phyloP scores from a whole-genome alignment of 2,113 vertebrate species.

The Sapajus apella region DNA sequence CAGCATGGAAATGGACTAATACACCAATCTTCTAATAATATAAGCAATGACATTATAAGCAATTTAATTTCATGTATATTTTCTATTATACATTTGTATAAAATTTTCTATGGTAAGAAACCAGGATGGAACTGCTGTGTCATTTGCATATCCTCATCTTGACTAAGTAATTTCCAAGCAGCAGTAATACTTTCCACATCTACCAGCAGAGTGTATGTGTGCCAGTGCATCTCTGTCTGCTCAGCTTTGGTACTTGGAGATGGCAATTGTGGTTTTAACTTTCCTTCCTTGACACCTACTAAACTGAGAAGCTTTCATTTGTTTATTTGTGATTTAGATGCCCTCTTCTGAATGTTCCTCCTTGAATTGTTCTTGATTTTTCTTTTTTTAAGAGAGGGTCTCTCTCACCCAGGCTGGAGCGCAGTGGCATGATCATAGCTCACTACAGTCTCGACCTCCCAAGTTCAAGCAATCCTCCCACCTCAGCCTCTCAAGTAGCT shows the following conservation, averaged over 20 bases:
- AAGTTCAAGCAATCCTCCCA: no score
- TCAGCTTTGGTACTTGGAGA: no score
- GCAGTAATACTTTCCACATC: no score
- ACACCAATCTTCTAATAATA: background rate
- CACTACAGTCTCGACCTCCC: no score
- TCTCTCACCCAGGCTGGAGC: no score
- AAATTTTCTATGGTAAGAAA: background rate
- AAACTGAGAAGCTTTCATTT: background rate
- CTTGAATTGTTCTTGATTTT: background rate
- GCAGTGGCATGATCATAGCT: no score
- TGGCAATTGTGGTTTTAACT: background rate
- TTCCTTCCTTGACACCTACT: background rate
- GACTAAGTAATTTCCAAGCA: background rate
- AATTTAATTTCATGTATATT: background rate
- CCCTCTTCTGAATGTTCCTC: no score
- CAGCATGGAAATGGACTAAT: no score
- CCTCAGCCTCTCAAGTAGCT: no score
- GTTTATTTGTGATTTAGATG: background rate
- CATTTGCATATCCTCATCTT: background rate
- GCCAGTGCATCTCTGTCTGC: no score
- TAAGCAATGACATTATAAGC: accelerated
- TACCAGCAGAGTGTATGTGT: background rate
- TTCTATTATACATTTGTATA: background rate
- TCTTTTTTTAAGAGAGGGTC: no score
- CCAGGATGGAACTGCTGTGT: background rate